phyloP scores from a whole-genome alignment of 2,113 vertebrate species.

The Lota lota region DNA sequence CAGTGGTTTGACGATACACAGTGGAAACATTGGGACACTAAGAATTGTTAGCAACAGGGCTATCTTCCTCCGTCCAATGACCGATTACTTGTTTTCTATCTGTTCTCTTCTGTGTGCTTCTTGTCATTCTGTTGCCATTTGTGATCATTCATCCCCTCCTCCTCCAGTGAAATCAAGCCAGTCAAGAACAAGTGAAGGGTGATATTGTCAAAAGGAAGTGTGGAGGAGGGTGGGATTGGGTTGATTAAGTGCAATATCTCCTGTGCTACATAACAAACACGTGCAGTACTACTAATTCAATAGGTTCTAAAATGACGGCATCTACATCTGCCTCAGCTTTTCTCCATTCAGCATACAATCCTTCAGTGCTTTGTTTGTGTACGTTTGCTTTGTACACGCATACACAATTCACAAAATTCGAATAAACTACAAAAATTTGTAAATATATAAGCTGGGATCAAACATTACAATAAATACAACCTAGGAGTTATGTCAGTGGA shows the following conservation, averaged over 20 bases:
- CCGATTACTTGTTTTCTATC: slow-evolving; percentile 13
- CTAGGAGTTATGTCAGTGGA: slow-evolving; percentile 42
- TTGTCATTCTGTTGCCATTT: too few species aligned
- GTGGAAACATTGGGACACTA: background rate
- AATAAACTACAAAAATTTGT: background rate
- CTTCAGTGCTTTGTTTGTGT: slow-evolving; percentile 16
- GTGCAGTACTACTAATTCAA: slow-evolving; percentile 32
- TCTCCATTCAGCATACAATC: background rate
- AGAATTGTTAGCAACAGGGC: too few species aligned
- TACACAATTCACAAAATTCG: background rate
- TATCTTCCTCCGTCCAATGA: too few species aligned
- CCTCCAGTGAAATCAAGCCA: background rate
- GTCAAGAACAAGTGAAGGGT: background rate
- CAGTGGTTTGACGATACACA: slow-evolving; percentile 30
- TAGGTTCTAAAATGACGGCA: slow-evolving; percentile 1
- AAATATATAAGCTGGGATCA: slow-evolving; percentile 14
- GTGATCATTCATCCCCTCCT: too few species aligned
- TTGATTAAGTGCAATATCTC: slow-evolving; percentile 25
- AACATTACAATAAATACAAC: slow-evolving; percentile 39
- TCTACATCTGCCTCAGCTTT: slow-evolving; percentile 6
- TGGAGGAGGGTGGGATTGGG: too few species aligned
- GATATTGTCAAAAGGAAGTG: too few species aligned
- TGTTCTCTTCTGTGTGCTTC: slow-evolving; percentile 21
- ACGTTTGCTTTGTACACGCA: background rate
- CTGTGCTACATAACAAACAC: slow-evolving; percentile 62